Evolutionary conservation across 2,113 vertebrate genomes (phyloP).

Genomic region (Tetrax tetrax): DNA sequence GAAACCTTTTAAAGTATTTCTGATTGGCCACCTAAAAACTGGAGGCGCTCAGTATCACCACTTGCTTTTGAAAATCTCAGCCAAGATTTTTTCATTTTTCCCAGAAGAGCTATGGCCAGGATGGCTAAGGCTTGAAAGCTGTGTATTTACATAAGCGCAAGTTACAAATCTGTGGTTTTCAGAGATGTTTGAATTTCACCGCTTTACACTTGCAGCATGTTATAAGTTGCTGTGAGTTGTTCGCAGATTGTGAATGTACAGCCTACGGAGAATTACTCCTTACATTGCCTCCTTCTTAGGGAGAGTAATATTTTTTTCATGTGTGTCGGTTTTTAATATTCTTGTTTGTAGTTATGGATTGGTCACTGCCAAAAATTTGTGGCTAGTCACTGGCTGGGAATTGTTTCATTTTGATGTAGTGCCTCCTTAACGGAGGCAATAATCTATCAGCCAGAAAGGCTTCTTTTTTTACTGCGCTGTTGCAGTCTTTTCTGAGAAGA

Average conservation of each 20-base stretch:
- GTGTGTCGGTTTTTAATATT: slow-evolving; percentile 27
- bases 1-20: slow-evolving; percentile 11
- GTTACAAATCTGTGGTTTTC: slow-evolving; percentile 77
- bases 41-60: not conserved
- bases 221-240: slow-evolving; percentile 60
- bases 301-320: slow-evolving; percentile 17
- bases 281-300: slow-evolving; percentile 34
- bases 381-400: slow-evolving; percentile 1
- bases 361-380: slow-evolving; percentile 52
- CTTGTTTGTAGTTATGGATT: slow-evolving; percentile 19
- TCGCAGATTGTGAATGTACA: slow-evolving; percentile 52
- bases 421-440: not conserved
- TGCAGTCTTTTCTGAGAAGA: slow-evolving; percentile 2
- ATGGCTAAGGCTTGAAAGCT: slow-evolving; percentile 50
- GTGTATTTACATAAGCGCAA: slow-evolving; percentile 75
- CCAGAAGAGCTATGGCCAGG: slow-evolving; percentile 44
- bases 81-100: slow-evolving; percentile 57
- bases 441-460: not conserved
- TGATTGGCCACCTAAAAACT: slow-evolving; percentile 36
- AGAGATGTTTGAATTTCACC: slow-evolving; percentile 74
- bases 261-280: slow-evolving; percentile 61
- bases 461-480: slow-evolving; percentile 28
- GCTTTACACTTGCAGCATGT: slow-evolving; percentile 61
- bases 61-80: slow-evolving; percentile 29
- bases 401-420: slow-evolving; percentile 46